Base-by-base conservation (phyloP, 1,140 invertebrate genomes). In the Brachionus sp. region DNA sequence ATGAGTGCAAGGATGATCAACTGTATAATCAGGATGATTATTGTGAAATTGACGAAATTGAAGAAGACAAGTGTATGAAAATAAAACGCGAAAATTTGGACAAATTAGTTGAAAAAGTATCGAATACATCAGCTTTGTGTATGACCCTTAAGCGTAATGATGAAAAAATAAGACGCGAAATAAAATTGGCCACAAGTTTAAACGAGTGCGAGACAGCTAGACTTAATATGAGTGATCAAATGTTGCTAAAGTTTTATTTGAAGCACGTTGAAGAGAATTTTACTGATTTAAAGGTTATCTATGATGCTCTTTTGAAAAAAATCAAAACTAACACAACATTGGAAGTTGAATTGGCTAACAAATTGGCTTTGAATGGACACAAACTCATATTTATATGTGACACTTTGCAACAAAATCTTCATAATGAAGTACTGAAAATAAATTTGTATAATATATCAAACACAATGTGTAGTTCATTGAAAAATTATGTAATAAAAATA, bases 321-420 rank as follows among this genome's bases (percentile, higher is more conserved):
- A 19, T 80, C 3, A 13, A 5, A 9, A 62, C 25, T 19, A 12
- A 62, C 1, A 42, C 46, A 9, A 35, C 25, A 35, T 16, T 42
- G 2, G 46, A 57, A 66, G 29, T 66, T 39, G 77, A 80, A 23
- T 39, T 80, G 9, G 62, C 50, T 19, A 66, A 66, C 25, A 80
- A 80, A 66, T 80, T 80, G 23, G 77, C 77, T 33, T 37, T 80
- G 35, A 80, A 80, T 66, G 77, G 77, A 23, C 77, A 80, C 50
- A 80, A 80, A 19, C 33, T 80, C 9, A 42, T 80, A 19, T 80
- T 80, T 35, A 80, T 80, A 23, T 80, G 77, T 35, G 77, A 80
- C n/a, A 80, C 77, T 37, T 37, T 80, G 50, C 19, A 80, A 35
- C 77, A 16, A 29, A 80, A 80, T 44, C 29, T 80, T 25, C 53